Evolutionary conservation across 30 jellyfish, hydroid and myxozoan genomes (phyloP).

Genomic region (Aurelia aurita complex sp. Pacific): DNA sequence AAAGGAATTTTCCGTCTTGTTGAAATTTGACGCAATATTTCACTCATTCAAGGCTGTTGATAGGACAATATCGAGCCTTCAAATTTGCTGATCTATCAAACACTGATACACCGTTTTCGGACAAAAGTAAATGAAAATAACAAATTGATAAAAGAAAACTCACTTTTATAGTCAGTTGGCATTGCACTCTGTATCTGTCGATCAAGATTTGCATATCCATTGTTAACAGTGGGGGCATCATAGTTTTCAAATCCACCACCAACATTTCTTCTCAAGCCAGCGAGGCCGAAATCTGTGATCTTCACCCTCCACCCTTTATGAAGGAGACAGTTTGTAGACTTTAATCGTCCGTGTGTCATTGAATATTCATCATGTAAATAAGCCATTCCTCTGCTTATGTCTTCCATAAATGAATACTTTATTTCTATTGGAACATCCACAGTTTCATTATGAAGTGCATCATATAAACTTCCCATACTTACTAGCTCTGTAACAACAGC

Average conservation of each 20-base stretch:
- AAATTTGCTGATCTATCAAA: too few relatives aligned
- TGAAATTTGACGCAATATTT: too few relatives aligned
- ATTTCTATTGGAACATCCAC: slow-evolving; percentile 84
- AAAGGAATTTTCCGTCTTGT: too few relatives aligned
- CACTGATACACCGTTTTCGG: too few relatives aligned
- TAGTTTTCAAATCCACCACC: not conserved
- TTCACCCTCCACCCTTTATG: slow-evolving; percentile 96
- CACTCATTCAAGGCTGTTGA: too few relatives aligned
- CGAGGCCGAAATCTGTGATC: slow-evolving; percentile 80
- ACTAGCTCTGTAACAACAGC: slow-evolving; percentile 80
- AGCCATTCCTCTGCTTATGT: slow-evolving; percentile 90
- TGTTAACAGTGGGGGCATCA: not conserved
- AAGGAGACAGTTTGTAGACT: slow-evolving; percentile 89
- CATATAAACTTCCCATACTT: slow-evolving; percentile 90
- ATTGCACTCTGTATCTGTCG: slow-evolving; percentile 22
- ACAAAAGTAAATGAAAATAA: too few relatives aligned
- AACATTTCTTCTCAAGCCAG: slow-evolving; percentile 41
- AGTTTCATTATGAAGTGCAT: slow-evolving; percentile 73
- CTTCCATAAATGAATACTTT: slow-evolving; percentile 84
- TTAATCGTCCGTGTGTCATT: slow-evolving; percentile 85
- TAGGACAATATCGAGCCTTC: too few relatives aligned
- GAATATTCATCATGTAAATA: slow-evolving; percentile 68
- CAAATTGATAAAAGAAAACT: slow-evolving; percentile 1
- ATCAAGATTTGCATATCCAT: not conserved
- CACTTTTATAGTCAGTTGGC: slow-evolving; percentile 45